Evolutionary conservation across 2,797 vertebrate species (phyloP).

Genomic region (Poliocrania exsul): DNA sequence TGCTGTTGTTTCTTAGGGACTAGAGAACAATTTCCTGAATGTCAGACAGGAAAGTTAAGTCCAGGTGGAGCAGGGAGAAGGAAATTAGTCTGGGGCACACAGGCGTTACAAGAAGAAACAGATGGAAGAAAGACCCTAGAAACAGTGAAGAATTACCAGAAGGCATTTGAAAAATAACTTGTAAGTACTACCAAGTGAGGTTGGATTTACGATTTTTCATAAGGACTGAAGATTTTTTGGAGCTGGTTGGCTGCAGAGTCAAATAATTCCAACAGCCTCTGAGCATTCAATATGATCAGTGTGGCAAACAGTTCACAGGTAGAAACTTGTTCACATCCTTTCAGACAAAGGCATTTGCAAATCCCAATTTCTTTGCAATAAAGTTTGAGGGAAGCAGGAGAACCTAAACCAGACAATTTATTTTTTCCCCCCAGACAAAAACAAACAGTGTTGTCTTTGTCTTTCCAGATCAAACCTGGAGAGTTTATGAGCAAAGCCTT

Average conservation of each 20-base stretch:
- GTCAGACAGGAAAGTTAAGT: not conserved
- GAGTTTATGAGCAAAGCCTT: slow-evolving; percentile 10
- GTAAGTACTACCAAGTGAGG: not conserved
- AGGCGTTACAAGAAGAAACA: slow-evolving; percentile 9
- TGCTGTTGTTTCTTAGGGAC: not conserved
- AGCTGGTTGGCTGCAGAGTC: not conserved
- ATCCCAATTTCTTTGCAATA: not conserved
- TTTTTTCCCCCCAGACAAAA: not conserved
- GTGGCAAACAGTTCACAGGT: not conserved
- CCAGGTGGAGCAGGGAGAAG: not conserved
- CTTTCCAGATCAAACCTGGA: slow-evolving; percentile 14
- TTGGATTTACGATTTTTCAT: slow-evolving; percentile 21
- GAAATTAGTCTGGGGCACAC: slow-evolving; percentile 5
- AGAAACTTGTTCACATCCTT: slow-evolving; percentile 8
- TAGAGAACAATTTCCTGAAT: not conserved
- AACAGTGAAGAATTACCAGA: not conserved
- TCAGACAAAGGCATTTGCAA: not conserved
- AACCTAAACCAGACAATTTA: not conserved
- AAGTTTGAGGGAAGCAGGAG: not conserved
- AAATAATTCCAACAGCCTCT: not conserved
- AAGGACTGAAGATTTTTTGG: not conserved
- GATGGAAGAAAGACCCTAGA: not conserved
- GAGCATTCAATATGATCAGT: not conserved
- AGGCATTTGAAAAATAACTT: slow-evolving; percentile 14
- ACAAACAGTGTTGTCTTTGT: slow-evolving; percentile 6